Evolutionary conservation across 2,113 vertebrate genomes (phyloP).

Genomic region (Serinus canaria): DNA sequence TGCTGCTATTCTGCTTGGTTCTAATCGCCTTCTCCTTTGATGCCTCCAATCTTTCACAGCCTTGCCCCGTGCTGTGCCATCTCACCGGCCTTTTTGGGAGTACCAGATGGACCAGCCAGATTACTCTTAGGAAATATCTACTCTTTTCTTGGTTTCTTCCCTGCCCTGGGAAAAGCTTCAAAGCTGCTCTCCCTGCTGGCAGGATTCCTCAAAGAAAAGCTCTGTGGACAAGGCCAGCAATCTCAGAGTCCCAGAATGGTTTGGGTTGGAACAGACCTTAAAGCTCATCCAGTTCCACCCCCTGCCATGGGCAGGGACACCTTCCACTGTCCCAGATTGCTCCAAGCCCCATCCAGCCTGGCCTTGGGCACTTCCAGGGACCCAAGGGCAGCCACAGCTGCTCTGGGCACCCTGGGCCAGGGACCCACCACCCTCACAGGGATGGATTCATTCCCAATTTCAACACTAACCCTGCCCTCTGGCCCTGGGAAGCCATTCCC

Average conservation of each 20-base stretch:
- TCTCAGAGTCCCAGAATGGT: background rate
- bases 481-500: background rate
- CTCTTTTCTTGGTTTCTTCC: constrained; percentile 12
- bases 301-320: background rate
- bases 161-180: constrained; percentile 8
- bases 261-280: background rate
- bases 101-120: background rate
- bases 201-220: background rate
- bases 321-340: rapidly evolving
- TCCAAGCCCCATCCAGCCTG: rapidly evolving
- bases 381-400: background rate
- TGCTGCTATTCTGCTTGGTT: background rate
- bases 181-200: background rate
- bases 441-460: rapidly evolving
- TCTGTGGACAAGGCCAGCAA: background rate
- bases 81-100: background rate
- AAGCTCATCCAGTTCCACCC: background rate
- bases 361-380: background rate
- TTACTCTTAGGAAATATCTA: constrained; percentile 22
- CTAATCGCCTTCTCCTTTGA: constrained; percentile 14
- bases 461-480: background rate
- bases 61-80: background rate
- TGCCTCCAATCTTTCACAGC: background rate
- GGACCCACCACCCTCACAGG: rapidly evolving
- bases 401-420: background rate